Conservation (phyloP, 2,113 vertebrate species). For the Rallus limicola region DNA sequence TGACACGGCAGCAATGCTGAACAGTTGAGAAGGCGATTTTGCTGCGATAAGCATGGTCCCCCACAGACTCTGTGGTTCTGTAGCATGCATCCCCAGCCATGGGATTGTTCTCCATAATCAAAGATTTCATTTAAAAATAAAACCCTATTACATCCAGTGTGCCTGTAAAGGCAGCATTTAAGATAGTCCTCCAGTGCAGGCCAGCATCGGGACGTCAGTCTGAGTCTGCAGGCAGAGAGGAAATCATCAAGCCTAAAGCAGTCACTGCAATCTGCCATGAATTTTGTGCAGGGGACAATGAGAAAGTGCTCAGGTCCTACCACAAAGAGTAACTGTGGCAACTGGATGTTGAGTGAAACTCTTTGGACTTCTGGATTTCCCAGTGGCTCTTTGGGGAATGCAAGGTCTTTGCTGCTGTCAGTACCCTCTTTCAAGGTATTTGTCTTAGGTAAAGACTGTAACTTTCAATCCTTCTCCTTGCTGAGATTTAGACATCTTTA, state of each 20-base stretch:
- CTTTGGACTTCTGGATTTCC: neutral
- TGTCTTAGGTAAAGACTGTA: neutral
- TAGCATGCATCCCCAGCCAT: neutral
- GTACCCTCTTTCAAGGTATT: neutral
- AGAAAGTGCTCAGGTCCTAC: neutral
- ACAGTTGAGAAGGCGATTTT: constrained; percentile 48
- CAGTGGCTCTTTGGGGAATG: neutral
- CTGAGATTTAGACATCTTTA: neutral
- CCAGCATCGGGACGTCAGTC: constrained; percentile 16
- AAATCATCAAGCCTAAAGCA: constrained; percentile 7
- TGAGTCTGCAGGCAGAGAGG: constrained; percentile 35
- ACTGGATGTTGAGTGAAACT: neutral
- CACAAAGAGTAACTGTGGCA: neutral
- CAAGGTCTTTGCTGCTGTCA: neutral
- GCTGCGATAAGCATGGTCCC: constrained; percentile 33
- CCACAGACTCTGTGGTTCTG: constrained; percentile 19
- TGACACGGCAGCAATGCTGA: constrained; percentile 54
- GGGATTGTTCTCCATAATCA: constrained; percentile 40
- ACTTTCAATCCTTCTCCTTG: neutral
- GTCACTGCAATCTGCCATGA: neutral
- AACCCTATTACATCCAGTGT: neutral
- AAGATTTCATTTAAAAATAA: constrained; percentile 58
- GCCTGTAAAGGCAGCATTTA: constrained; percentile 29
- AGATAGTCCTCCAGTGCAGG: constrained; percentile 4
- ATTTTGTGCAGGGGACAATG: neutral